These are phyloP conservation scores for Molorchus minor DNA, from an alignment of 2,888 invertebrate genomes.

Conservation along the genomic window DNA sequence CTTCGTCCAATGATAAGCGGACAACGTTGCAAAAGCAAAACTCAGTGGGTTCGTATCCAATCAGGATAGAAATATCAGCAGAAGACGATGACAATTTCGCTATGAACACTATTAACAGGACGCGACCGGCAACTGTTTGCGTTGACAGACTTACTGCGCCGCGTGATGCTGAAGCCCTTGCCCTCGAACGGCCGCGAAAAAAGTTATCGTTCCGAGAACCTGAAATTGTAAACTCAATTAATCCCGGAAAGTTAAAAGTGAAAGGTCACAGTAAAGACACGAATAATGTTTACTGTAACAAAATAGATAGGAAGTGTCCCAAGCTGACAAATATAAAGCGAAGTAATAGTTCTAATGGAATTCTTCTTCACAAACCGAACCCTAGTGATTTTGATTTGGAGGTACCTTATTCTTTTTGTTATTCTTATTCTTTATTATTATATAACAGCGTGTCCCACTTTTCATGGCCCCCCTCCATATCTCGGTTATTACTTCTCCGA, in stretches of 20 bases:
- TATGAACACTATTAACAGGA: slow-evolving; percentile 45
- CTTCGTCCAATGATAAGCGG: slow-evolving; percentile 29
- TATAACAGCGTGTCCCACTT: too few relatives aligned
- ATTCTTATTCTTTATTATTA: too few relatives aligned
- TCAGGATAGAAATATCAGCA: slow-evolving; percentile 53
- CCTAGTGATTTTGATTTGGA: slow-evolving; percentile 71
- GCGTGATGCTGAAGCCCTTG: slow-evolving; percentile 62
- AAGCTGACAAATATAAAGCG: slow-evolving; percentile 51
- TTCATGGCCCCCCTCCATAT: too few relatives aligned
- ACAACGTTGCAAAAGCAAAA: slow-evolving; percentile 57
- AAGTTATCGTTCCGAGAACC: slow-evolving; percentile 90
- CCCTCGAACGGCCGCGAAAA: slow-evolving; percentile 76
- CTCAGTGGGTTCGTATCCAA: slow-evolving; percentile 58
- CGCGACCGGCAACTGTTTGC: slow-evolving; percentile 56
- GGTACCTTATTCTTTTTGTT: slow-evolving; percentile 57
- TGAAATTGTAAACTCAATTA: slow-evolving; percentile 65
- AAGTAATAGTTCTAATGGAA: slow-evolving; percentile 49
- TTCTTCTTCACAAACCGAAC: slow-evolving; percentile 60
- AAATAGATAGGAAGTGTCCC: slow-evolving; percentile 22
- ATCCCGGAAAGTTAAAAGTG: slow-evolving; percentile 19
- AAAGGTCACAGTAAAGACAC: slow-evolving; percentile 3
- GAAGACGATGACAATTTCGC: slow-evolving; percentile 43
- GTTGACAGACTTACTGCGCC: slow-evolving; percentile 56
- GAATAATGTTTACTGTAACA: slow-evolving; percentile 23
- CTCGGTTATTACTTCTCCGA: too few relatives aligned